Base-by-base conservation (phyloP, 2,797 vertebrate species). In the Rhabdophis nuchalis region DNA sequence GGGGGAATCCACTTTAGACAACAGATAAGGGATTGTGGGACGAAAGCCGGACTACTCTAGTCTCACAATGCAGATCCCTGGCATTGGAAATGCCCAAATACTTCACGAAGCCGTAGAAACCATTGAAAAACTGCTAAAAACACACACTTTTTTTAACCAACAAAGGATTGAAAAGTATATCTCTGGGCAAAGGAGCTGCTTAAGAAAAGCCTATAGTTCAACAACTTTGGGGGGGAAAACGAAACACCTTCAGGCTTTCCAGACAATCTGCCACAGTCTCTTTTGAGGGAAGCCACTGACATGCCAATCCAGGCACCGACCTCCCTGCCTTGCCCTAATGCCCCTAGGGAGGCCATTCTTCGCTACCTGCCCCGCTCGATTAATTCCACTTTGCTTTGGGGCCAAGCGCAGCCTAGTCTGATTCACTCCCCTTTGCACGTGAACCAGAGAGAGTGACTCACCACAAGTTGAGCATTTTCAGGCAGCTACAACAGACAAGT, bases 381-480 rank as follows among this genome's bases (percentile, higher is more conserved):
- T 92, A 14, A 85, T 86, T 89, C 56, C 5, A 4, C 64, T 96
- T 95, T 95, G 95, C 89, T 94, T 96, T 95, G 95, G 96, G 95
- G 96, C 96, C 96, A 97, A 95, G 95, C 97, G 97, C 97, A 97
- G 98, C 98, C 98, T 98, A 98, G 98, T 98, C 98, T 97, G 98
- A 98, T 98, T 98, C 98, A 96, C 98, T 99, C 98, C 98, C 98
- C 98, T 98, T 97, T 97, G 97, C 95, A 96, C 97, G 98, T 98
- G 98, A 98, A 98, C 98, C 97, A 98, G 98, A 99, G 99, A 99
- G 98, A 99, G 98, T 98, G 98, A 99, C 99, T 99, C 99, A 99
- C 99, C 99, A 99, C 99, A 99, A 98, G 99, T 99, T 99, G 99
- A 99, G 99, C 98, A 99, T 99, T 99, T 99, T 99, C 99, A 99